Evolutionary conservation across 2,888 invertebrate species (phyloP), one percentile per base, ranked within the genome.

Genomic region (Atrina japonica): DNA sequence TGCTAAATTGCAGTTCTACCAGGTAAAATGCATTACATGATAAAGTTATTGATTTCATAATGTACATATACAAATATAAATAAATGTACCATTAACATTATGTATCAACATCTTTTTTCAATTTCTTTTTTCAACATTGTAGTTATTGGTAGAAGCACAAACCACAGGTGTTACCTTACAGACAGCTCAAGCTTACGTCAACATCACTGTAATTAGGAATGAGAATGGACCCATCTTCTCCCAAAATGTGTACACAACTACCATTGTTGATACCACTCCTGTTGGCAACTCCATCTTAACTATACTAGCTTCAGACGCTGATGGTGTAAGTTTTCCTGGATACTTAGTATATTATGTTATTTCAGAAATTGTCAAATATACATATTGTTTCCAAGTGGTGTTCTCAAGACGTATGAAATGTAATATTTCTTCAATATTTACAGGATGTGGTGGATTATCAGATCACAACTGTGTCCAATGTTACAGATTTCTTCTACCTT

Each of bases 201-300:
- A 83, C 63, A 78, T 88, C 52, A 84, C 83, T 3, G 88, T 88
- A 6, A 80, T 74, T 5, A 70, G 88, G 18, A 88, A 88, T 69
- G 77, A 80, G 60, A 82, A 83, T 55, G 72, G 81, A 3, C 88
- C 88, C 11, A 65, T 83, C 25, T 87, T 88, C 78, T 75, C 69
- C 18, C 71, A 70, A 5, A 55, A 75, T 35, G 66, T 63, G 3
- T 88, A 86, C 70, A 25, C 66, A 1, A 52, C 47, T 2, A 55
- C 68, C 9, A 81, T 86, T 25, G 73, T 63, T 29, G 84, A 86
- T 40, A 83, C 77, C 9, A 77, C 75, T 6, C 50, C 70, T 0
- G 69, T 83, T n/a, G 85, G 86, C 11, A 66, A 59, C 25, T 41
- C 60, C 21, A 61, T 88, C 2, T 35, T 81, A 14, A 74, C 66